Conservation (phyloP, 2,113 vertebrate species). For the Oryctolagus cuniculus region mOryCun1.1 NC_091453.1:7196001-7196500, state of each 20-base stretch:
- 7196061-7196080: slow-evolving; percentile 16
- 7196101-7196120: slow-evolving; percentile 51
- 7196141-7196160: slow-evolving; percentile 29
- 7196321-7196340: neutral
- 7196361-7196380: slow-evolving; percentile 39
- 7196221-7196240: neutral
- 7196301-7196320: neutral
- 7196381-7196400: neutral
- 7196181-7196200: neutral
- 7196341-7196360: slow-evolving; percentile 27
- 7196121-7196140: slow-evolving; percentile 37
- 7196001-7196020: slow-evolving; percentile 66
- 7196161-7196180: neutral
- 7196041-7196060: slow-evolving; percentile 60
- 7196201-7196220: slow-evolving; percentile 22
- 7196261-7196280: neutral
- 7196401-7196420: slow-evolving; percentile 1
- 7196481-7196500: slow-evolving; percentile 40
- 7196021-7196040: slow-evolving; percentile 21
- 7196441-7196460: slow-evolving; percentile 56
- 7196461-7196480: slow-evolving; percentile 49
- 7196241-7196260: slow-evolving; percentile 53
- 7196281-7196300: neutral
- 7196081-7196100: neutral
- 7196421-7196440: neutral